phyloP scores from a whole-genome alignment of 2,888 invertebrate species.

The Eristalis intricaria region DNA sequence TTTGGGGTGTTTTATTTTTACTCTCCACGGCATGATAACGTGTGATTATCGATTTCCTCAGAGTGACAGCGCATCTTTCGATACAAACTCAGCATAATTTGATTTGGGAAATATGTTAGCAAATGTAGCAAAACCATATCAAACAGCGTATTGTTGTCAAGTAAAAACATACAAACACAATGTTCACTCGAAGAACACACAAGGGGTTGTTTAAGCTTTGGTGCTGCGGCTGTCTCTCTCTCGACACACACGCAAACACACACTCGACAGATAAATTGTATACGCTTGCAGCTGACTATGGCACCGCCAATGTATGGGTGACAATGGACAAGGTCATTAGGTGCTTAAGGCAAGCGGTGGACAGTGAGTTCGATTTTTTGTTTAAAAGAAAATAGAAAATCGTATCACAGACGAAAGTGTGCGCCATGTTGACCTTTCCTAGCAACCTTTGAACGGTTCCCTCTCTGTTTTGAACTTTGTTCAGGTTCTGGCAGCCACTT shows the following conservation, averaged over 20 bases:
- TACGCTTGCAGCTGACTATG: conserved; percentile 29
- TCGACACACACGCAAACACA: neutral
- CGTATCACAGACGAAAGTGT: neutral
- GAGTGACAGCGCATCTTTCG: neutral
- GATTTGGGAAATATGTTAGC: neutral
- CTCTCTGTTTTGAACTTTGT: neutral
- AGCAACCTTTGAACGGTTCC: conserved; percentile 8
- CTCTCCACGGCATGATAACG: neutral
- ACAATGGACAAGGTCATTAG: conserved; percentile 66
- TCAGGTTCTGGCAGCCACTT: neutral
- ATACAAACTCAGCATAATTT: neutral
- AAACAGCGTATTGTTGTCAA: neutral
- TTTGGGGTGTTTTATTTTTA: neutral
- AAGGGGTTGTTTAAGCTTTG: neutral
- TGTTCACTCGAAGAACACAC: neutral
- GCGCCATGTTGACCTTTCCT: conserved; percentile 1
- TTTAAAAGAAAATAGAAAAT: neutral
- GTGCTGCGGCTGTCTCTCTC: neutral
- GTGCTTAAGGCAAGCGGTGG: neutral
- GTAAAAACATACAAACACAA: neutral
- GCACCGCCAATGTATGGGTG: conserved; percentile 35
- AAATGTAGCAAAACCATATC: neutral
- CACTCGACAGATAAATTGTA: neutral
- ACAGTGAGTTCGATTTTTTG: neutral
- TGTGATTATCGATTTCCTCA: neutral